Evolutionary conservation across 2,888 invertebrate species (phyloP).

Genomic region (Drosophila stalkeri): DNA sequence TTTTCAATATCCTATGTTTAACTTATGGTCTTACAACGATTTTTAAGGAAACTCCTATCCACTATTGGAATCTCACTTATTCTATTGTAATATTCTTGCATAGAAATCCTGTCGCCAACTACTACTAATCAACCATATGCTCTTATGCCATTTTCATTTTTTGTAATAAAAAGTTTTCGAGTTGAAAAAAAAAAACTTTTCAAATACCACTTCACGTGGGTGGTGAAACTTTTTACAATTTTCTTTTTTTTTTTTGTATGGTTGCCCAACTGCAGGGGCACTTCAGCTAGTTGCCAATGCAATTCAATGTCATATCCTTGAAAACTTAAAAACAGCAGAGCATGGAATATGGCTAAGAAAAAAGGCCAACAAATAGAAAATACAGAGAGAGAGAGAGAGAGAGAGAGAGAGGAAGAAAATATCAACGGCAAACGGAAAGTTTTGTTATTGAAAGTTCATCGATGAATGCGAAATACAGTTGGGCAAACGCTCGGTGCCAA

Average conservation of each 20-base stretch:
- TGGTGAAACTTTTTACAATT: conserved; percentile 28
- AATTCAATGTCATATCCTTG: conserved; percentile 80
- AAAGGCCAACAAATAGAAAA: conserved; percentile 20
- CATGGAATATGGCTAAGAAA: conserved; percentile 19
- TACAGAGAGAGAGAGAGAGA: not conserved
- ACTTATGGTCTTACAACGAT: not conserved
- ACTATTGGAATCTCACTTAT: not conserved
- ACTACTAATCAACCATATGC: conserved; percentile 32
- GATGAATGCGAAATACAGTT: conserved; percentile 69
- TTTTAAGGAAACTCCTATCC: not conserved
- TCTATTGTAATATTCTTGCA: conserved; percentile 1
- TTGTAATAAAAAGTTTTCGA: conserved; percentile 43
- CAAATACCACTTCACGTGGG: conserved; percentile 29
- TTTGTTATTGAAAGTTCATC: conserved; percentile 80
- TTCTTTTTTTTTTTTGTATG: conserved; percentile 13
- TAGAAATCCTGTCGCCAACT: conserved; percentile 17
- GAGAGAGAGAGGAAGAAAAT: not conserved
- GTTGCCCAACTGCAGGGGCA: conserved; percentile 48
- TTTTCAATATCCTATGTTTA: not conserved
- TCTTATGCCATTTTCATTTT: conserved; percentile 35
- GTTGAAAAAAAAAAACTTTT: conserved; percentile 21
- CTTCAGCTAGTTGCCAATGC: conserved; percentile 65
- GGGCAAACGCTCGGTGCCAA: conserved; percentile 27
- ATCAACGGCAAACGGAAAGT: conserved; percentile 60
- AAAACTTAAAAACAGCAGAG: conserved; percentile 52